Conservation (phyloP, 2,113 vertebrate genomes). For the Labrus mixtus region DNA sequence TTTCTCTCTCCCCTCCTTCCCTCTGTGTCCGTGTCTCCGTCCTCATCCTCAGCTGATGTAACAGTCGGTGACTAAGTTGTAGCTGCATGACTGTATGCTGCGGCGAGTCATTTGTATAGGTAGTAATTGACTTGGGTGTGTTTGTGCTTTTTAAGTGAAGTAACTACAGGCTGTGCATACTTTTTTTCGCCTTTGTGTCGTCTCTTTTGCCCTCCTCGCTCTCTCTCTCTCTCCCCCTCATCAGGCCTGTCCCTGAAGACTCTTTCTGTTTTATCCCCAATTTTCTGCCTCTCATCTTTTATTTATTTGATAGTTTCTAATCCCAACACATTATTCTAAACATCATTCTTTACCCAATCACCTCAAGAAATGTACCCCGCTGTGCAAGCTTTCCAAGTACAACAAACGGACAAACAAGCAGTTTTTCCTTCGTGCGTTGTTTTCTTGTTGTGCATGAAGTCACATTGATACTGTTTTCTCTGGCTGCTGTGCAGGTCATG, state of each 20-base stretch:
- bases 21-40: conserved; percentile 43
- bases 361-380: conserved; percentile 1
- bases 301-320: conserved; percentile 65
- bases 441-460: conserved; percentile 57
- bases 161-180: conserved; percentile 78
- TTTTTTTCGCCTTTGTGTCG: conserved; percentile 63
- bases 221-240: conserved; percentile 19
- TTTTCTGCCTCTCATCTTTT: conserved; percentile 21
- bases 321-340: conserved; percentile 37
- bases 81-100: conserved; percentile 60
- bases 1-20: conserved; percentile 44
- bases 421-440: conserved; percentile 38
- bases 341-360: conserved; percentile 5
- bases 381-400: conserved; percentile 47
- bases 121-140: conserved; percentile 85
- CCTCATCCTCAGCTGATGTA: conserved; percentile 69
- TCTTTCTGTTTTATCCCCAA: conserved; percentile 36
- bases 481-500: conserved; percentile 62
- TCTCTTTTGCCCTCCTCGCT: conserved; percentile 15
- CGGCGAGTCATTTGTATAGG: conserved; percentile 78
- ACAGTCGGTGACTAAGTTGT: conserved; percentile 73
- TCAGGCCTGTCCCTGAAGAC: conserved; percentile 41
- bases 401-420: conserved; percentile 63
- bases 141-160: conserved; percentile 71
- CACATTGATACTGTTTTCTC: conserved; percentile 67